Evolutionary conservation across 2,113 vertebrate species (phyloP), one percentile per base, ranked within the genome.

Genomic region (Patagioenas fasciata): DNA sequence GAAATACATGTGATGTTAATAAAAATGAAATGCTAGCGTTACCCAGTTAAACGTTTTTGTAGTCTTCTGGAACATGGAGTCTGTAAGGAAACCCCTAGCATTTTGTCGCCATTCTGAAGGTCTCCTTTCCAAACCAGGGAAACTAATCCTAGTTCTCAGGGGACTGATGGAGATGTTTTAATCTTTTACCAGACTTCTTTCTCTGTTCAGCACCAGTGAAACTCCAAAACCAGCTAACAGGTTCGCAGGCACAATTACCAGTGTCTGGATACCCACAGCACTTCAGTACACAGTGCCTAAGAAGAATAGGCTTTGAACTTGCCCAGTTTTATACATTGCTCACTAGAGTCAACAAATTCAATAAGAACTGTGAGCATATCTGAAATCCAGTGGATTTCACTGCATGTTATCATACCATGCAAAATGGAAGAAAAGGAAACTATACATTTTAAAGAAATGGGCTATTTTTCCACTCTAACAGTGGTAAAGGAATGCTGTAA

Each of bases 261-360:
- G 4, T 21, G 61, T 3, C 8, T 5, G 3, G 14, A 70, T 38
- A n/a, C 16, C 3, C 4, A 28, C 15, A 11, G 23, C 7, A 57
- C 13, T 15, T 83, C 4, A 31, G 14, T 24, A 48, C 1, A 0
- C 15, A 50, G 13, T 50, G 15, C 5, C 10, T 2, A 0, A 40
- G 60, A 79, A 79, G 31, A 81, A 71, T 25, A 71, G 24, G 13
- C 8, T 32, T 74, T 3, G 6, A 15, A 58, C 12, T 34, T 51
- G 6, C 14, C 28, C 12, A 14, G 23, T 47, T 80, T 87, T 84
- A 13, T 54, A 74, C 6, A n/a, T 8, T 57, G 8, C 11, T 44
- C 25, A 60, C 5, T 26, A 25, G 61, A 72, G 44, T 24, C 16
- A 32, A 5, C 10, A 71, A 60, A 80, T 16, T 42, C 9, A 80